Evolutionary conservation across 2,113 vertebrate genomes (phyloP).

Genomic region (Eretmochelys imbricata): DNA sequence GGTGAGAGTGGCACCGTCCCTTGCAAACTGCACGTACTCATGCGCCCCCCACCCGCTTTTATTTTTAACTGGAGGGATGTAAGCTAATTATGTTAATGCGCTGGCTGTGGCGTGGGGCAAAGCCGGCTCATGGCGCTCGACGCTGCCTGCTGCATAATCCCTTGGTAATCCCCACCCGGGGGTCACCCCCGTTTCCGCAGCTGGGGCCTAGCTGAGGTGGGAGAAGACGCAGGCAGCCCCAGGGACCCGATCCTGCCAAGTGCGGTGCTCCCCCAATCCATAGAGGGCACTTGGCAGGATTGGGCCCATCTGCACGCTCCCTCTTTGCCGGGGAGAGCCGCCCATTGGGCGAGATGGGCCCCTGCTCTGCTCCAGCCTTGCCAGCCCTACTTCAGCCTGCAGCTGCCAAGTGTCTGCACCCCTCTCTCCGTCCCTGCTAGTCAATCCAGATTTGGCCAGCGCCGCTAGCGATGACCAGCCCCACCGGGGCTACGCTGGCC

Average conservation of each 20-base stretch:
- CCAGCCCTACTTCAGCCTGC: no score
- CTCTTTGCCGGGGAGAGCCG: background rate
- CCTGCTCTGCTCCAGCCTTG: background rate
- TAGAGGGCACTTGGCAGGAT: background rate
- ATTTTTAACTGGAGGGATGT: background rate
- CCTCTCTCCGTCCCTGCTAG: background rate
- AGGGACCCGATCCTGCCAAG: background rate
- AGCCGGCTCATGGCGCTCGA: background rate
- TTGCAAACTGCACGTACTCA: background rate
- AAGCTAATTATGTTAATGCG: background rate
- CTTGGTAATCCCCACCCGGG: background rate
- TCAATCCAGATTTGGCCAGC: background rate
- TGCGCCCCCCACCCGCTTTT: background rate
- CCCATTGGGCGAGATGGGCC: background rate
- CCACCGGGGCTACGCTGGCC: background rate
- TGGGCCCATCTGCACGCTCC: background rate
- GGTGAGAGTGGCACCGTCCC: background rate
- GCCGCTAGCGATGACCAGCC: no score
- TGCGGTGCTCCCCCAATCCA: background rate
- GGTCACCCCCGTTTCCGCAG: background rate
- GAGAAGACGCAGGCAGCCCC: background rate
- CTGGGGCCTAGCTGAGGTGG: background rate
- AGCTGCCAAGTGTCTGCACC: no score
- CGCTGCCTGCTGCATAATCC: background rate
- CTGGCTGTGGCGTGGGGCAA: background rate